Evolutionary conservation across 2,113 vertebrate genomes (phyloP).

Genomic region (Lathamus discolor): DNA sequence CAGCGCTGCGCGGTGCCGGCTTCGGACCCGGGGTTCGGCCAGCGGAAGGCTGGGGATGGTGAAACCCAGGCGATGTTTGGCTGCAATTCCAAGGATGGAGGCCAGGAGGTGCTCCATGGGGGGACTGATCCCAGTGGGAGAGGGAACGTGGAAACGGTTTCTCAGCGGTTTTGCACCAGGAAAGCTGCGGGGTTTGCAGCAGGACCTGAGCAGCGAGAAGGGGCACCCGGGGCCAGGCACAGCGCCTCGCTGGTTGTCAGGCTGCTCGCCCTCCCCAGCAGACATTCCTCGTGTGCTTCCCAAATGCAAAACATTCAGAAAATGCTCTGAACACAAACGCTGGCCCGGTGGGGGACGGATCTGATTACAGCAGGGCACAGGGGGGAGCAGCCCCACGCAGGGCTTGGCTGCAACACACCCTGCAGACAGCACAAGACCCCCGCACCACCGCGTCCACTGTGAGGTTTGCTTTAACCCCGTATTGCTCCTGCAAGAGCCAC

Average conservation of each 20-base stretch:
- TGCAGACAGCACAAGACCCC: not conserved
- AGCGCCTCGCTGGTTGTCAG: accelerated
- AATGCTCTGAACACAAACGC: not conserved
- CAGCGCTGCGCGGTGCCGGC: not conserved
- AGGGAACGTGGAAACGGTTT: accelerated
- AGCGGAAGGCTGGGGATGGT: not conserved
- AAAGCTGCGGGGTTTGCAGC: not conserved
- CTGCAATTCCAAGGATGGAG: not conserved
- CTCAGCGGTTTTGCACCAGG: not conserved
- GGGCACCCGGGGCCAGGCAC: not conserved
- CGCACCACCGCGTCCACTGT: not conserved
- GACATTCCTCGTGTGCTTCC: slow-evolving; percentile 6
- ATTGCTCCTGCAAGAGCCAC: not conserved
- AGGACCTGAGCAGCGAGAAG: not conserved
- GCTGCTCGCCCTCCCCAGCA: not conserved
- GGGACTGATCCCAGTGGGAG: accelerated
- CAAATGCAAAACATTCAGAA: slow-evolving; percentile 12
- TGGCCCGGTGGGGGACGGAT: not conserved
- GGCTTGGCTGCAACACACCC: not conserved
- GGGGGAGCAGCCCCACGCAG: not conserved
- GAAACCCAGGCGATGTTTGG: accelerated
- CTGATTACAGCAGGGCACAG: not conserved
- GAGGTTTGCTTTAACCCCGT: not conserved
- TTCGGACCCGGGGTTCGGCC: not conserved
- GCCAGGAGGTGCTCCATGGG: not conserved